A percentile compares a stretch with the other conserved stretches of the same genome.
Evolutionary conservation across 1,140 invertebrate genomes (phyloP).

Genomic region (Formica selysi): DNA sequence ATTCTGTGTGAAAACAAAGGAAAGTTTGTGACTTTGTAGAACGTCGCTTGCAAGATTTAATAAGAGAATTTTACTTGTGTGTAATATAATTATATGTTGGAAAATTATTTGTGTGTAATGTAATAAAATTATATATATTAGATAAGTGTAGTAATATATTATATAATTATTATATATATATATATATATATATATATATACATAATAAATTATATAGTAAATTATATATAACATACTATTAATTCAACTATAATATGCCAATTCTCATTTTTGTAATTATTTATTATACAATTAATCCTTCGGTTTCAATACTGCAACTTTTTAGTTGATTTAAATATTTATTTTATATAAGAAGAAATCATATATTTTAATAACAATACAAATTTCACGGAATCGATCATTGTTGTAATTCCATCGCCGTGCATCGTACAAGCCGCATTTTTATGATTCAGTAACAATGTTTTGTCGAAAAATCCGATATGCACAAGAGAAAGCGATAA

Average conservation of each 20-base stretch:
- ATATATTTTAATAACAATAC: not conserved
- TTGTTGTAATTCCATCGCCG: not conserved
- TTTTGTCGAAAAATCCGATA: not conserved
- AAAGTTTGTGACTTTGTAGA: not conserved
- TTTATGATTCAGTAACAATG: not conserved
- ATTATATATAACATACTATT: constrained; percentile 9
- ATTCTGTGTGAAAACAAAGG: not conserved
- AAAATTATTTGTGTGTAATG: not conserved
- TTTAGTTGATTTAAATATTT: not conserved
- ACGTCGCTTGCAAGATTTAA: not conserved
- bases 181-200: too few species aligned
- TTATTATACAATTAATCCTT: constrained; percentile 42
- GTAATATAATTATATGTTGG: not conserved
- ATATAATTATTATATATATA: constrained; percentile 25
- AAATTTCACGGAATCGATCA: not conserved
- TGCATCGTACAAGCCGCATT: not conserved
- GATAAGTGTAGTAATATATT: not conserved
- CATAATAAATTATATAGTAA: not conserved
- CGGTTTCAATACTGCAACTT: constrained; percentile 12
- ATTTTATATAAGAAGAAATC: constrained; percentile 2
- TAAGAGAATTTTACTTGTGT: not conserved
- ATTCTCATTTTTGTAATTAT: constrained; percentile 13
- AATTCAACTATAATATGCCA: constrained; percentile 9
- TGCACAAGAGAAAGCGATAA: not conserved
- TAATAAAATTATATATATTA: too few species aligned